These are phyloP conservation scores for Dynastes hyllus DNA, from an alignment of 2,888 invertebrate genomes.

Conservation along the genomic window DNA sequence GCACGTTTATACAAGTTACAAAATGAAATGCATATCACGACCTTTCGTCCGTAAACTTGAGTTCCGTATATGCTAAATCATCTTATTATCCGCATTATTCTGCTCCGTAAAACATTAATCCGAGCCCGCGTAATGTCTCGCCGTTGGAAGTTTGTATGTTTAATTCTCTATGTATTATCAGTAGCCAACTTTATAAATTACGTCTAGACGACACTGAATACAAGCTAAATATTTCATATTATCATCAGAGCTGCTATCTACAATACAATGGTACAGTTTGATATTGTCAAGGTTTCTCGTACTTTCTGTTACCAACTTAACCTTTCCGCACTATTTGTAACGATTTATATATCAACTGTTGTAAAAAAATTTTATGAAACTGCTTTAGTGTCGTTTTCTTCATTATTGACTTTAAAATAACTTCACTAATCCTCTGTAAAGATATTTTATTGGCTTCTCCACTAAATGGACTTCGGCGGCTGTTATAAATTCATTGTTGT, in stretches of 20 bases:
- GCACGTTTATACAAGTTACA: no score
- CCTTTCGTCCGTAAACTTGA: neutral
- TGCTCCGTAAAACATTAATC: neutral
- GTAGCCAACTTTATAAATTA: slow-evolving; percentile 14
- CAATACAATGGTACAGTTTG: neutral
- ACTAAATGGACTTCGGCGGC: no score
- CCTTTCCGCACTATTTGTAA: no score
- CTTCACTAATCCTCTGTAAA: no score
- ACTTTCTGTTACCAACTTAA: neutral
- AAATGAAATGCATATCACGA: no score
- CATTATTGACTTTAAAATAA: no score
- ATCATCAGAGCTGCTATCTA: neutral
- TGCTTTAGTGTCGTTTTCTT: no score
- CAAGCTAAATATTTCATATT: neutral
- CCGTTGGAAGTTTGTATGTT: slow-evolving; percentile 6
- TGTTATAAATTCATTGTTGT: no score
- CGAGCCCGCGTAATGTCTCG: neutral
- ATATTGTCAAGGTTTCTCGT: neutral
- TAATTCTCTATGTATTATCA: slow-evolving; percentile 7
- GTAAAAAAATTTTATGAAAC: no score
- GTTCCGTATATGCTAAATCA: neutral
- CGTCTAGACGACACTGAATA: neutral
- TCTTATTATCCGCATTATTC: neutral
- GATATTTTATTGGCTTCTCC: no score
- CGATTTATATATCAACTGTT: no score